These are phyloP conservation scores for Cottoperca gobio DNA, from an alignment of 2,797 vertebrate species.

Conservation along the genomic window DNA sequence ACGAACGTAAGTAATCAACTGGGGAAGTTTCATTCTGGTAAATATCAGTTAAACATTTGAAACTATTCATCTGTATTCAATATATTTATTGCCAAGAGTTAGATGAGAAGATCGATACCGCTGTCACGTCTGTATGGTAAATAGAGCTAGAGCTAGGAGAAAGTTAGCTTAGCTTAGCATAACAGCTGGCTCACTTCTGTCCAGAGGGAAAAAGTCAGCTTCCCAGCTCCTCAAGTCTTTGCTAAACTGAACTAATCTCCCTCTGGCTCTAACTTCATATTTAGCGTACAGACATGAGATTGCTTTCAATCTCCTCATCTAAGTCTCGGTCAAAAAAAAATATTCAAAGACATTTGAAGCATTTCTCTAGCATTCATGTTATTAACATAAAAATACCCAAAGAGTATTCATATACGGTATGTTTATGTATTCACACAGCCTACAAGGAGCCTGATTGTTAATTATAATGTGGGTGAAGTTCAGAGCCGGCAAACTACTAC, in stretches of 20 bases:
- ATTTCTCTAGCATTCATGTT: background rate
- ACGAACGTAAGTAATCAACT: no score
- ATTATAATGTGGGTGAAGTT: constrained; percentile 17
- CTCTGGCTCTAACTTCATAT: background rate
- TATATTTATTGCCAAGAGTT: no score
- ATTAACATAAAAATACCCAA: background rate
- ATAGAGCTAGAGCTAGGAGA: background rate
- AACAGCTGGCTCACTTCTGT: background rate
- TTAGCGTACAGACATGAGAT: background rate
- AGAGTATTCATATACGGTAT: constrained; percentile 1
- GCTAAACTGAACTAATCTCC: background rate
- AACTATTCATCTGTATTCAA: no score
- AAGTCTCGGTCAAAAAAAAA: background rate
- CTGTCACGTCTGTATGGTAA: background rate
- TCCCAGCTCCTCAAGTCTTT: background rate
- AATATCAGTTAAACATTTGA: no score
- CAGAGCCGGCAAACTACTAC: constrained; percentile 23
- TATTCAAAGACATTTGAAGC: background rate
- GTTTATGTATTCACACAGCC: background rate
- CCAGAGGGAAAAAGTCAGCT: background rate
- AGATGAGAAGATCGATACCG: background rate
- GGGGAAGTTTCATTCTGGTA: no score
- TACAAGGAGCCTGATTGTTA: constrained; percentile 1
- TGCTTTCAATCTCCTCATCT: background rate
- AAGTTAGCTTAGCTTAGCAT: background rate